Base-by-base conservation (phyloP, 1,140 invertebrate genomes). In the Sminthurinus signatus region DNA sequence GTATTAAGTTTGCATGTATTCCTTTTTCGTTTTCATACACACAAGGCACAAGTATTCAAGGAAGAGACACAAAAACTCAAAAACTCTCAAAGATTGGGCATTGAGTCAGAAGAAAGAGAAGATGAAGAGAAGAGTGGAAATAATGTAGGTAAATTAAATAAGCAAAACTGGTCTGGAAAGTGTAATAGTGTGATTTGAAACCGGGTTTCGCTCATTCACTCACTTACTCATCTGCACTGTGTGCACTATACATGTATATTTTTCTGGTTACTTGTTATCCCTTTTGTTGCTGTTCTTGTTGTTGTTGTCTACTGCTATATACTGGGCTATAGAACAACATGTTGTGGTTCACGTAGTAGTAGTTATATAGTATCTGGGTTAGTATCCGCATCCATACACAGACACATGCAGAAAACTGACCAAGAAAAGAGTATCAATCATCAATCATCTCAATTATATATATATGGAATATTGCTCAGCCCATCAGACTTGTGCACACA, bases 181-280 rank as follows among this genome's bases (percentile, higher is more conserved):
- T 46, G 44, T 46, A 46, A 46, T 46, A 46, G 44, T 46, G 44
- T 46, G 44, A 46, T 46, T 46, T 46, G 44, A 46, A 46, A 46
- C 44, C 44, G 44, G 44, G 44, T 19, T 46, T 46, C 44, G 5
- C 44, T 46, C 17, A 32, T 8, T 29, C 17, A 4, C 25, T 10
- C 15, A 32, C 29, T 10, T 21, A 29, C 29, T 19, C 15, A 39
- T 21, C 12, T 36, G 10, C 29, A 5, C n/a, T 21, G 44, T 46
- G n/a, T 46, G 5, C 44, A 17, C 15, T 46, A 4, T 17, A 10
- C 15, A n/a, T 19, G 5, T 8, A 46, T n/a, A 46, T 10, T 8
- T 39, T 39, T 39, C 8, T 39, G 17, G 36, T 8, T 39, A 10
- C 8, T 8, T 8, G 17, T 39, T 17, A 8, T 8, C 36, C 8